Base-by-base conservation (phyloP, 1,140 invertebrate species). In the Drosophila guanche region DNA sequence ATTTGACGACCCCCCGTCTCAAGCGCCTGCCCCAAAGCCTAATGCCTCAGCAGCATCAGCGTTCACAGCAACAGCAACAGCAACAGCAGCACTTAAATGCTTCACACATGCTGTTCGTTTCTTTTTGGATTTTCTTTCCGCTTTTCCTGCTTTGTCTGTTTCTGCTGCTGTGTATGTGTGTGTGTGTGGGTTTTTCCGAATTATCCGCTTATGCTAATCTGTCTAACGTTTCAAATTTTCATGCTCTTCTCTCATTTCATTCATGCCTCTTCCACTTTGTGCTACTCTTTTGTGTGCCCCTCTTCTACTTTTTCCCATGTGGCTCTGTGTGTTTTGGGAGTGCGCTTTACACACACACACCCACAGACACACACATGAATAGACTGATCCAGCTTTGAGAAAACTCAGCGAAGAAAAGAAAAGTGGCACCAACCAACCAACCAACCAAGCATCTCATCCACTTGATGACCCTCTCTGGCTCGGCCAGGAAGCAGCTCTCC, bases 151-250 rank as follows among this genome's bases (percentile, higher is more conserved):
- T 71, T 58, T 57, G 46, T 50, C 55, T 62, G 57, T 20, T 20
- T 20, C 46, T 70, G 52, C 29, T 53, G 20, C 47, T 47, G 45
- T 40, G 48, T 47, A 42, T 40, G 48, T 66, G 46, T 70, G 46
- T 60, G 57, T 56, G 69, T 60, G 58, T 51, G 56, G 68, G 51
- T 45, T 48, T 72, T 55, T 65, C 48, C 42, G 70, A 78, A 88
- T 88, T 88, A 89, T 88, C 84, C 84, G 83, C 83, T 88, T 88
- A 88, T 88, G 83, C 83, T 86, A 86, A 88, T 88, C 83, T 83
- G 59, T 83, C 79, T 88, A 76, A 88, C 83, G 79, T 83, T 88
- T 88, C 75, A 79, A 69, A 77, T 77, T 81, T 72, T 80, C 66
- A 76, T 66, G 73, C 65, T 72, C 40, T 78, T 66, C 52, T 74